These are phyloP conservation scores for Tapirus indicus DNA, from an alignment of 2,797 vertebrate genomes.

Conservation along the genomic window DNA sequence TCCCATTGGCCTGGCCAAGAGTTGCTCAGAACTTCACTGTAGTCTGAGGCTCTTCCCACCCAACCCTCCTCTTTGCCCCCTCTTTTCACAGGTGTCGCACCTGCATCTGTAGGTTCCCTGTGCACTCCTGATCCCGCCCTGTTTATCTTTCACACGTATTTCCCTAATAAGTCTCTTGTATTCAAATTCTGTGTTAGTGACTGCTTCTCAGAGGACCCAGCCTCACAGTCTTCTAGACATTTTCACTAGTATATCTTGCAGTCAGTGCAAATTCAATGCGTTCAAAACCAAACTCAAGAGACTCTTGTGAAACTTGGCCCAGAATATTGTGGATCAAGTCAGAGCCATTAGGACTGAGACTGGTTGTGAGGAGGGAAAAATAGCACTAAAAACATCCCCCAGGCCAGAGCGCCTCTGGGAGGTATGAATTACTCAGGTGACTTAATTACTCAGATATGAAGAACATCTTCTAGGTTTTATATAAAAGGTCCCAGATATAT, in stretches of 20 bases:
- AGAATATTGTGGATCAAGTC: slow-evolving; percentile 48
- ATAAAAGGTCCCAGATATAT: slow-evolving; percentile 33
- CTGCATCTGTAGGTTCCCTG: not conserved
- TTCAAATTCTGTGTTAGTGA: slow-evolving; percentile 33
- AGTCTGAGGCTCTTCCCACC: not conserved
- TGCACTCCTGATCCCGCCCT: not conserved
- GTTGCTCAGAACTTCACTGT: not conserved
- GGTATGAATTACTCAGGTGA: not conserved
- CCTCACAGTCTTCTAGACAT: not conserved
- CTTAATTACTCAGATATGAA: not conserved
- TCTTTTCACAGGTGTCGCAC: not conserved
- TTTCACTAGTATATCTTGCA: not conserved
- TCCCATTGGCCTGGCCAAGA: not conserved
- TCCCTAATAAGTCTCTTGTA: slow-evolving; percentile 2
- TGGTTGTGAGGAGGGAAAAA: not conserved
- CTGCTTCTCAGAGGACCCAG: not conserved
- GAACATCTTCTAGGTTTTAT: slow-evolving; percentile 36
- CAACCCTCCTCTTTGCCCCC: not conserved
- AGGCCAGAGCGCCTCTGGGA: not conserved
- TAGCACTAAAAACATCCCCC: not conserved
- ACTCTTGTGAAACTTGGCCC: slow-evolving; percentile 14
- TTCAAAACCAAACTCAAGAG: slow-evolving; percentile 21
- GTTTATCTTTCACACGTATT: not conserved
- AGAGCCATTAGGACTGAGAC: slow-evolving; percentile 76
- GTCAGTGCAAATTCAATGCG: not conserved